phyloP scores from a whole-genome alignment of 2,797 vertebrate genomes.

The Sebastes miniatus region DNA sequence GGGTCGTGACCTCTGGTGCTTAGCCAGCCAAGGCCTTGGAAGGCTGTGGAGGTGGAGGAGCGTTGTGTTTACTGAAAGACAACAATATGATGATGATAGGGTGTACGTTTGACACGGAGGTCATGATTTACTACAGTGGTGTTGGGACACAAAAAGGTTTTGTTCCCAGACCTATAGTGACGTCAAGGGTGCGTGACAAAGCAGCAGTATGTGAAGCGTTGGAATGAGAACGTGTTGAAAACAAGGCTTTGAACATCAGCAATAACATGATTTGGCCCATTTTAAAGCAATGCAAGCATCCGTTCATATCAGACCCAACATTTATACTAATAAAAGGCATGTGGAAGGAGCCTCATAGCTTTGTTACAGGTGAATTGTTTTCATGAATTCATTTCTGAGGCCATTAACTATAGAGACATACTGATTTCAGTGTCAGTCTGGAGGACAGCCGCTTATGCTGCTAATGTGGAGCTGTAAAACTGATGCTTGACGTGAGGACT shows the following conservation, averaged over 20 bases:
- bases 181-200: too few relatives aligned
- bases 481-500: neutral
- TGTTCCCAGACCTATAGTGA: too few relatives aligned
- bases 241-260: neutral
- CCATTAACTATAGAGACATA: neutral
- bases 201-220: too few relatives aligned
- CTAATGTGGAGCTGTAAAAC: conserved; percentile 5
- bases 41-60: neutral
- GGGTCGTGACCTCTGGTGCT: neutral
- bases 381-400: neutral
- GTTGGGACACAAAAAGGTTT: neutral
- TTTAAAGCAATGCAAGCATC: neutral
- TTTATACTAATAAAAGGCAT: neutral
- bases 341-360: neutral
- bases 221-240: neutral
- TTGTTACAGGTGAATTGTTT: neutral
- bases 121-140: neutral
- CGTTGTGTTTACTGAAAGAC: neutral
- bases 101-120: neutral
- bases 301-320: neutral
- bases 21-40: neutral
- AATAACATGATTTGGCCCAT: too few relatives aligned
- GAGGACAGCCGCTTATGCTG: neutral
- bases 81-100: neutral
- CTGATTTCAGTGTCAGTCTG: conserved; percentile 4